Conservation (phyloP, 2,113 vertebrate genomes). For the Raphicerus campestris region DNA sequence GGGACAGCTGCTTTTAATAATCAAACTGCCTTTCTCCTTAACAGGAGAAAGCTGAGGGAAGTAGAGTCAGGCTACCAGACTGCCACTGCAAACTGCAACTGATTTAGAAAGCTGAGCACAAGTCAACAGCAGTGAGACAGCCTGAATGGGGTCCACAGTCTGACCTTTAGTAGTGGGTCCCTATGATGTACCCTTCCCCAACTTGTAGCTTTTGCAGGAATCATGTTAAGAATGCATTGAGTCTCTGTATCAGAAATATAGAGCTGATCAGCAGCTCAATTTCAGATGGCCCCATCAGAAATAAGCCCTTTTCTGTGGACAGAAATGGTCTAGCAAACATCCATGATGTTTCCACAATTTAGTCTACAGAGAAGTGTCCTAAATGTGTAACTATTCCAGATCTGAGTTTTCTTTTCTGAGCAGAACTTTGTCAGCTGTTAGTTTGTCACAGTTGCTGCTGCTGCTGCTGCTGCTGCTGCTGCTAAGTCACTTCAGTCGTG, state of each 20-base stretch:
- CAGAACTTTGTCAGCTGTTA: not conserved
- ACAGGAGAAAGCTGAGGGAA: not conserved
- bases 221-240: not conserved
- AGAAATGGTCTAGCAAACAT: not conserved
- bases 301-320: not conserved
- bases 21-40: not conserved
- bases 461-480: too few relatives aligned
- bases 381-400: not conserved
- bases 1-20: not conserved
- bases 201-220: not conserved
- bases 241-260: not conserved
- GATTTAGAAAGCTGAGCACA: not conserved
- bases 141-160: not conserved
- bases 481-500: too few relatives aligned
- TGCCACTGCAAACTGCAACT: not conserved
- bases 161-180: not conserved
- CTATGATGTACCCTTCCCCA: not conserved
- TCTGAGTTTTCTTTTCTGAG: not conserved
- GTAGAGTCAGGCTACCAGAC: not conserved
- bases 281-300: not conserved
- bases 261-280: not conserved
- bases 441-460: not conserved
- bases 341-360: not conserved
- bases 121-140: not conserved
- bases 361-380: not conserved